These are phyloP conservation scores for Gymnopithys bicolor DNA, from an alignment of 2,797 vertebrate species.

Conservation along the genomic window DNA sequence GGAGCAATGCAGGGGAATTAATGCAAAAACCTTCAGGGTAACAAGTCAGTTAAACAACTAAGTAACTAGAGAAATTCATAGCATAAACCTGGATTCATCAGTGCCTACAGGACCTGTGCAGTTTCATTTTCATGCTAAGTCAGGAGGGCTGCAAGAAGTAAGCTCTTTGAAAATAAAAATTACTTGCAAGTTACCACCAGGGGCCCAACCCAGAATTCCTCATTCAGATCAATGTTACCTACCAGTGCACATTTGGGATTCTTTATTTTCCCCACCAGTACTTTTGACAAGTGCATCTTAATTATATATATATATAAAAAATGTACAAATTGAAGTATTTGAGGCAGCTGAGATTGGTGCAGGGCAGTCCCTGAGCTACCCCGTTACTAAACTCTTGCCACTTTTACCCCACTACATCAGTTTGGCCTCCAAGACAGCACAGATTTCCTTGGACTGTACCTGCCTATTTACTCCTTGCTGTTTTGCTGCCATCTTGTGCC, in stretches of 20 bases:
- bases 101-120: neutral
- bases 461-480: neutral
- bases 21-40: neutral
- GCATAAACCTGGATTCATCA: neutral
- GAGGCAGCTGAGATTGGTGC: neutral
- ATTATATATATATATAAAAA: no score
- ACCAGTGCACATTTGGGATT: neutral
- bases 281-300: neutral
- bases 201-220: neutral
- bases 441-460: neutral
- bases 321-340: neutral
- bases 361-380: neutral
- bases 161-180: neutral
- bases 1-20: neutral
- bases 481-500: neutral
- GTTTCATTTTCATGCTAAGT: neutral
- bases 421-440: neutral
- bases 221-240: neutral
- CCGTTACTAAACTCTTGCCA: neutral
- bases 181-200: neutral
- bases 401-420: neutral
- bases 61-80: neutral
- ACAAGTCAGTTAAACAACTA: neutral
- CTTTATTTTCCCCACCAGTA: neutral
- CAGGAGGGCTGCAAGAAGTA: neutral